These are phyloP conservation scores for Falco peregrinus DNA, from an alignment of 2,797 vertebrate species.

Conservation along the genomic window DNA sequence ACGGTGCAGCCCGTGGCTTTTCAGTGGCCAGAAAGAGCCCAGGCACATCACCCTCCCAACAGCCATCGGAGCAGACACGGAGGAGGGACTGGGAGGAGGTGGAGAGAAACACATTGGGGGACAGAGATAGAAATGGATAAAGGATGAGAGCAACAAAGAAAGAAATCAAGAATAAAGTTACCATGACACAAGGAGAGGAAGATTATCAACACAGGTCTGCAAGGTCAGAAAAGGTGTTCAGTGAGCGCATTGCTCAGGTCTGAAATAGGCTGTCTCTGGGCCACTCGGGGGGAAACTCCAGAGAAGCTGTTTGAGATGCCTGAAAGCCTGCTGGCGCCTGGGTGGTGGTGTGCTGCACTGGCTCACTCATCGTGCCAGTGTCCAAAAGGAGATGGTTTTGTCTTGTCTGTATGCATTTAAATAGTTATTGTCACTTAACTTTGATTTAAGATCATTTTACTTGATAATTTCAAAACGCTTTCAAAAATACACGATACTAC, in stretches of 20 bases:
- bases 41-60: fast-evolving
- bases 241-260: not conserved
- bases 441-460: not conserved
- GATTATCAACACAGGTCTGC: not conserved
- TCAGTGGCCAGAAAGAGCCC: not conserved
- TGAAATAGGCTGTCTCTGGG: not conserved
- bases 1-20: not conserved
- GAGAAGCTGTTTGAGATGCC: not conserved
- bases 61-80: fast-evolving
- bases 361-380: fast-evolving
- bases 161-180: not conserved
- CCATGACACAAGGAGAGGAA: not conserved
- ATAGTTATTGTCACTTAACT: not conserved
- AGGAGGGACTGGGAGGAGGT: not conserved
- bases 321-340: not conserved
- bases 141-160: not conserved
- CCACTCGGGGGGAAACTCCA: not conserved
- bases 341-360: not conserved
- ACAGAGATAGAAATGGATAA: not conserved
- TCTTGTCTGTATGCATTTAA: not conserved
- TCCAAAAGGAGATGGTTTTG: not conserved
- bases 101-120: not conserved
- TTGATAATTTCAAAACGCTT: not conserved
- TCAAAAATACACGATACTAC: not conserved
- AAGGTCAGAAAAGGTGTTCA: not conserved